Base-by-base conservation (phyloP, 2,888 invertebrate genomes). In the Andricus quercusramuli region DNA sequence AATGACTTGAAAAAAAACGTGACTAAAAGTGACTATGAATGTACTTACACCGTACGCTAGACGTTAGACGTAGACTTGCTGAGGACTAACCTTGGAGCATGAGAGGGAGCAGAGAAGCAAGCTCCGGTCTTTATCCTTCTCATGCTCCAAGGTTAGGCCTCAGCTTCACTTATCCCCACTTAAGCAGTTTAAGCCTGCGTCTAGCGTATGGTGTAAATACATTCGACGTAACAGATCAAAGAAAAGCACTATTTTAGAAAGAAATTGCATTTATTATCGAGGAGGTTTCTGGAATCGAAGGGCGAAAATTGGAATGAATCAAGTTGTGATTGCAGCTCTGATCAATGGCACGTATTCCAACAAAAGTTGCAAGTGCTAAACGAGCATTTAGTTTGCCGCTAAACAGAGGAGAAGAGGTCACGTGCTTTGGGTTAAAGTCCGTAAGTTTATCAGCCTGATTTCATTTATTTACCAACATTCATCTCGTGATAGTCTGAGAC, bases 391-490 rank as follows among this genome's bases (percentile, higher is more conserved):
- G 20, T 37, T 66, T n/a, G n/a, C n/a, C 6, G 41, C 66, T 15
- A 66, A 66, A 11, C 8, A 66, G 37, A 32, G 20, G 65, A 65
- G n/a, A 66, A 67, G 37, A 74, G 74, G 51, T 74, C 74, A 56
- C 74, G 74, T 74, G 20, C 56, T 74, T 32, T 32, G 20, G 74
- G 74, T 56, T 74, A 74, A 74, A 74, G 74, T 74, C 74, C 74
- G 56, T 74, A 56, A 74, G 74, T 74, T 32, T 74, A 74, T 74
- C 74, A n/a, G 20, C 9, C 32, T 32, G 51, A 32, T 74, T 74
- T 74, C 20, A 74, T 74, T 74, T 74, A 74, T 74, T 74, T 74
- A 74, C 74, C 56, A 74, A 74, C 74, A 74, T 51, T 74, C 74
- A 56, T 32, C 74, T 56, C 32, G 32, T 51, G 74, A 74, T 74